A percentile compares a stretch with the other conserved stretches of the same genome.
phyloP scores from a whole-genome alignment of 2,888 invertebrate species.

The Coenonympha glycerion region DNA sequence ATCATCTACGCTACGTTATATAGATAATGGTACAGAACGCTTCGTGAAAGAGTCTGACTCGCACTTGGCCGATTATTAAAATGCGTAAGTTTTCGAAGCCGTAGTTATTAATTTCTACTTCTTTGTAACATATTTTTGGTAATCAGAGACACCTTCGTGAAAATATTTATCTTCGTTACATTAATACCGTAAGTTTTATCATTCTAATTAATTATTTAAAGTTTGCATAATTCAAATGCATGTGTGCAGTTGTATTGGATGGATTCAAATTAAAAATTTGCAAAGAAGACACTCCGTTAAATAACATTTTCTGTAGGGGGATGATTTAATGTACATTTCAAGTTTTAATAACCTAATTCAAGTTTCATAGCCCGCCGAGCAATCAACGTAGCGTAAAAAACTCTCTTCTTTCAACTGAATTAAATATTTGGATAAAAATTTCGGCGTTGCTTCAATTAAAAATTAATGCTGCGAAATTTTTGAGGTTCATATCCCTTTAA shows the following conservation, averaged over 20 bases:
- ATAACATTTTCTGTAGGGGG: not conserved
- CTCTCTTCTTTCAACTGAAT: not conserved
- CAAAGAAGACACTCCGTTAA: not conserved
- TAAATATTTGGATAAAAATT: conserved; percentile 4
- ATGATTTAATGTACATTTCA: conserved; percentile 5
- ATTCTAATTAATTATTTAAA: too few species aligned
- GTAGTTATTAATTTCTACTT: too few species aligned
- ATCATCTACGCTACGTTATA: too few species aligned
- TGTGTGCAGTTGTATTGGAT: not conserved
- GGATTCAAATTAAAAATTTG: conserved; percentile 2
- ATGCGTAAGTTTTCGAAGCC: too few species aligned
- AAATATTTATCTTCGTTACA: not conserved
- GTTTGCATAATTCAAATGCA: not conserved
- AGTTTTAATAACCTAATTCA: conserved; percentile 13
- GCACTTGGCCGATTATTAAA: too few species aligned
- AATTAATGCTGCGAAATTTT: not conserved
- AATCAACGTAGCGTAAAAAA: conserved; percentile 8
- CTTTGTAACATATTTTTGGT: too few species aligned
- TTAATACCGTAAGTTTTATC: not conserved
- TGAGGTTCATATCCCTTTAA: too few species aligned
- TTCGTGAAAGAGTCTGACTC: too few species aligned
- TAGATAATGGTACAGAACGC: too few species aligned
- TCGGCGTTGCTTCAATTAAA: not conserved
- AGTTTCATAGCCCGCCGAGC: conserved; percentile 7
- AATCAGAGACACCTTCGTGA: too few species aligned